Conservation (phyloP, 2,888 invertebrate species). For the Morpho achilles region DNA sequence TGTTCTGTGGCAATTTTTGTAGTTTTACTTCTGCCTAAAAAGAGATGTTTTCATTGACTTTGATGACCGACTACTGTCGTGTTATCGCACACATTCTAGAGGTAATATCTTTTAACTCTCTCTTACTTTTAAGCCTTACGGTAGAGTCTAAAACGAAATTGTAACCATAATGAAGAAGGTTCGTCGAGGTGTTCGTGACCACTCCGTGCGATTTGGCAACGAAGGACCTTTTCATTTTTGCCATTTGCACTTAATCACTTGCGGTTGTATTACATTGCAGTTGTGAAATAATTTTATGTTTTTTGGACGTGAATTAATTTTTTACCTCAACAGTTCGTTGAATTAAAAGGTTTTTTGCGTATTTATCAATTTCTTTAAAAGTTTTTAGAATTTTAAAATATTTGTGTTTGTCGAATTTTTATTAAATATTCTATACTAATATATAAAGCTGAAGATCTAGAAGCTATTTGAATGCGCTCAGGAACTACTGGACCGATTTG, state of each 20-base stretch:
- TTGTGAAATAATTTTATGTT: slow-evolving; percentile 16
- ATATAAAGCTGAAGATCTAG: too few species aligned
- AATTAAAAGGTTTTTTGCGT: not conserved
- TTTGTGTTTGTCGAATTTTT: too few species aligned
- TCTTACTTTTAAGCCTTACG: not conserved
- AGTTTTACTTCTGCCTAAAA: too few species aligned
- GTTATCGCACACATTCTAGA: too few species aligned
- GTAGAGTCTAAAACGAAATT: slow-evolving; percentile 54
- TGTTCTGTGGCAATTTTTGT: too few species aligned
- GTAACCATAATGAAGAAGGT: slow-evolving; percentile 38
- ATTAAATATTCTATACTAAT: too few species aligned
- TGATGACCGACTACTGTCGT: too few species aligned
- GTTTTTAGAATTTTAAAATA: too few species aligned
- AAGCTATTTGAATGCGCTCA: too few species aligned
- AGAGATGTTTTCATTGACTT: too few species aligned
- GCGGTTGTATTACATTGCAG: slow-evolving; percentile 11
- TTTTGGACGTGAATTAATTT: slow-evolving; percentile 8
- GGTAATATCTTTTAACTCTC: too few species aligned
- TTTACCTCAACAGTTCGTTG: slow-evolving; percentile 7
- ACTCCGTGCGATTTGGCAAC: slow-evolving; percentile 17
- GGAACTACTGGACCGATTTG: too few species aligned
- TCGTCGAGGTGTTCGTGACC: slow-evolving; percentile 19
- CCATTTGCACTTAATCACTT: slow-evolving; percentile 18
- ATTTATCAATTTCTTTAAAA: not conserved
- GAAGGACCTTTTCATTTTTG: slow-evolving; percentile 24